Evolutionary conservation across 2,113 vertebrate species (phyloP).

Genomic region (Pseudopodoces humilis): DNA sequence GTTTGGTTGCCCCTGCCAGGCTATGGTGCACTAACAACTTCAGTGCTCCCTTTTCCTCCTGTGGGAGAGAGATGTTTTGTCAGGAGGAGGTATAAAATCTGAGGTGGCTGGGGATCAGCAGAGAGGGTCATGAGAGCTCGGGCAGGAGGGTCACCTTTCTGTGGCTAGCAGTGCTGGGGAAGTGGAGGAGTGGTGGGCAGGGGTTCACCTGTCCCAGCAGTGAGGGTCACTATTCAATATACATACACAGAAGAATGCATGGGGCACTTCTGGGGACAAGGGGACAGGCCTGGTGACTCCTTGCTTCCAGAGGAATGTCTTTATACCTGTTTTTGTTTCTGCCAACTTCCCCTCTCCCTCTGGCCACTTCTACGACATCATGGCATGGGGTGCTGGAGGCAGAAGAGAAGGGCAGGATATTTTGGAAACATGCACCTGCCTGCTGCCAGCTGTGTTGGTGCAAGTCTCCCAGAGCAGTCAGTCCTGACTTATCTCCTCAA

Average conservation of each 20-base stretch:
- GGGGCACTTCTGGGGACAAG: neutral
- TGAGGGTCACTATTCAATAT: neutral
- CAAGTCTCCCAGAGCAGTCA: neutral
- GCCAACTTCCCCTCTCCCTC: neutral
- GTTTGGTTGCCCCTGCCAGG: neutral
- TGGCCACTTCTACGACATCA: neutral
- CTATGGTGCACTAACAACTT: neutral
- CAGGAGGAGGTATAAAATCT: neutral
- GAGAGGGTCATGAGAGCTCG: neutral
- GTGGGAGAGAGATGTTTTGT: neutral
- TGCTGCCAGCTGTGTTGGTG: neutral
- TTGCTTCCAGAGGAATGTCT: neutral
- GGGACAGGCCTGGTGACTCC: neutral
- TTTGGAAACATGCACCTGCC: neutral
- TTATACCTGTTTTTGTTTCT: neutral
- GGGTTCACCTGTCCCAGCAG: neutral
- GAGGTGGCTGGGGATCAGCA: neutral
- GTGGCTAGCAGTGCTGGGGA: rapidly evolving
- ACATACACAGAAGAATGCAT: neutral
- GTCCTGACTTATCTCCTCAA: neutral
- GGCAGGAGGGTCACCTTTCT: neutral
- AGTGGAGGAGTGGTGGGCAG: rapidly evolving
- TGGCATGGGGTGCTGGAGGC: neutral
- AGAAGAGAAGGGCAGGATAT: neutral
- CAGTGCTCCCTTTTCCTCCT: neutral